Evolutionary conservation across 1,140 invertebrate genomes (phyloP).

Genomic region (Drosophila ficusphila): DNA sequence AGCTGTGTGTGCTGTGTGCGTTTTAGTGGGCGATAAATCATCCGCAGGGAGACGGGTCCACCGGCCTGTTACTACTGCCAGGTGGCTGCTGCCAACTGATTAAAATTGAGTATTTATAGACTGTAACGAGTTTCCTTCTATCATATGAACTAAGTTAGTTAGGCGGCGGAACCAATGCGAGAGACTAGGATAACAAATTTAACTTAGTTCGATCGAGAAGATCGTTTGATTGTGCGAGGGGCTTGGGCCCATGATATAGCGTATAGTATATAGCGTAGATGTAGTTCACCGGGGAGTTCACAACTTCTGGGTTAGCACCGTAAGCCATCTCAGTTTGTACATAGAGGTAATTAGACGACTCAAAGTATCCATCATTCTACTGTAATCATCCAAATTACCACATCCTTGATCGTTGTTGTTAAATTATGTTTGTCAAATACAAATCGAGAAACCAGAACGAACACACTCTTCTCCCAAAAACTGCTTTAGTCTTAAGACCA

Average conservation of each 20-base stretch:
- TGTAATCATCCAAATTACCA: not conserved
- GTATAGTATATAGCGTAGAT: slow-evolving; percentile 7
- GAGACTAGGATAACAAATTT: slow-evolving; percentile 62
- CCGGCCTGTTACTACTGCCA: slow-evolving; percentile 18
- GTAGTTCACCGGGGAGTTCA: slow-evolving; percentile 4
- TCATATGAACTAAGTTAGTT: slow-evolving; percentile 47
- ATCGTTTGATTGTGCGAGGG: not conserved
- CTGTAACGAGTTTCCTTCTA: slow-evolving; percentile 79
- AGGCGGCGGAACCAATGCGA: slow-evolving; percentile 40
- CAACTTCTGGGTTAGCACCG: slow-evolving; percentile 10
- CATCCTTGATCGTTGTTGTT: slow-evolving; percentile 18
- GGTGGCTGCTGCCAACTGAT: slow-evolving; percentile 20
- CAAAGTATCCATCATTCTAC: not conserved
- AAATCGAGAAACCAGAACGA: slow-evolving; percentile 1
- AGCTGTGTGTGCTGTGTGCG: slow-evolving; percentile 40
- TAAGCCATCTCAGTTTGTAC: slow-evolving; percentile 31
- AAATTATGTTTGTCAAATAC: slow-evolving; percentile 6
- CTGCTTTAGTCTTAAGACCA: slow-evolving; percentile 27
- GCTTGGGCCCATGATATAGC: not conserved
- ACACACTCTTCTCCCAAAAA: slow-evolving; percentile 1
- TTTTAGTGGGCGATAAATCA: slow-evolving; percentile 54
- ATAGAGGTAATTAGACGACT: slow-evolving; percentile 9
- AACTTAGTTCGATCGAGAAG: not conserved
- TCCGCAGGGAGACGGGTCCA: not conserved
- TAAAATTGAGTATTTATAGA: slow-evolving; percentile 75